phyloP scores from a whole-genome alignment of 2,113 vertebrate genomes.

The Furnarius figulus region DNA sequence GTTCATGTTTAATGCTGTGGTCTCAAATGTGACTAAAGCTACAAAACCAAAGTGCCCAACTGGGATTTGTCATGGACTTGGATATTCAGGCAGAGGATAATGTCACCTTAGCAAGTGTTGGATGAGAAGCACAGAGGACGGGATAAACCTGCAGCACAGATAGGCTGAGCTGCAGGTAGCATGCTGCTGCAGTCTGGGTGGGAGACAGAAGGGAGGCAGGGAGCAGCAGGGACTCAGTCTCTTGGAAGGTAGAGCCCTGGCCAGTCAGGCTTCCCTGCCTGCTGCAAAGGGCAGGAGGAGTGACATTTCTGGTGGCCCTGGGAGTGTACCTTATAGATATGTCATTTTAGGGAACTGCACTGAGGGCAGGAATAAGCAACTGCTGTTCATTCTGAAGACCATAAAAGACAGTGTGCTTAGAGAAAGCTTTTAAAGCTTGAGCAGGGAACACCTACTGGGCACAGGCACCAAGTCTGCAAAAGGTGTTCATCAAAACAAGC shows the following conservation, averaged over 20 bases:
- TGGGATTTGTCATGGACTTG: background rate
- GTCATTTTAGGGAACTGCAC: background rate
- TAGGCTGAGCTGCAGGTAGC: background rate
- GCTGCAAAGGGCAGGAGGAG: background rate
- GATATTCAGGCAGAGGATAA: background rate
- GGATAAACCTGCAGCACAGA: background rate
- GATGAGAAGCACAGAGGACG: background rate
- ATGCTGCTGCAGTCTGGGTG: background rate
- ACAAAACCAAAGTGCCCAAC: background rate
- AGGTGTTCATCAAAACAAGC: background rate
- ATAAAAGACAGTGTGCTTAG: background rate
- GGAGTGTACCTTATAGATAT: background rate
- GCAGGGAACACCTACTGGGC: accelerated
- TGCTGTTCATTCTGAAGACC: background rate
- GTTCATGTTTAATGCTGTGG: background rate
- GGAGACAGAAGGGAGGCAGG: background rate
- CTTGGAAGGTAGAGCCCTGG: background rate
- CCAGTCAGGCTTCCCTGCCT: background rate
- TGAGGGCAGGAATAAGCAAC: background rate
- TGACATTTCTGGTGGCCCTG: background rate
- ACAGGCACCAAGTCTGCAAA: background rate
- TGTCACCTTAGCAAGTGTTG: background rate
- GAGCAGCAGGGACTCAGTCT: background rate
- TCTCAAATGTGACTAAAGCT: background rate
- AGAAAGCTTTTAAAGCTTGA: background rate